Conservation (phyloP, 2,797 vertebrate genomes). For the Spinibarbus caldwelli region DNA sequence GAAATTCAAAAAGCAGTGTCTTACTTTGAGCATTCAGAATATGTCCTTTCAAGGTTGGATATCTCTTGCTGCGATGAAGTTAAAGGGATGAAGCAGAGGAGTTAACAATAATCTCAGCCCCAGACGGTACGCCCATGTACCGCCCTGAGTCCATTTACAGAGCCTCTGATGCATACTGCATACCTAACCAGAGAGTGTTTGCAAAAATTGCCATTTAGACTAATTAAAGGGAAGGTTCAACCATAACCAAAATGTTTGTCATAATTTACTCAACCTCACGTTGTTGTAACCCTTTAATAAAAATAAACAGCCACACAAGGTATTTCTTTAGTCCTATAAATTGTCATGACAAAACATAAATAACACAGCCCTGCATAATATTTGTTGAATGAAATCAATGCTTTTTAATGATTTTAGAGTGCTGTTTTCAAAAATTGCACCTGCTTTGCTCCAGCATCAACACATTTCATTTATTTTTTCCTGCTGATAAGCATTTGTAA, state of each 20-base stretch:
- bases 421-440: too few relatives aligned
- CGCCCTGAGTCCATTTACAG: background rate
- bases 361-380: background rate
- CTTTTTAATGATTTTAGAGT: background rate
- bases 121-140: background rate
- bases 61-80: conserved; percentile 17
- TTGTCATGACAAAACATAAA: too few relatives aligned
- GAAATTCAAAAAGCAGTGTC: conserved; percentile 29
- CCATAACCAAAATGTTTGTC: background rate
- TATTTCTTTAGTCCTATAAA: background rate
- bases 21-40: conserved; percentile 24
- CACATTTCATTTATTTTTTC: too few relatives aligned
- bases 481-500: too few relatives aligned
- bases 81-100: conserved; percentile 4
- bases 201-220: background rate
- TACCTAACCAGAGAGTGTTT: conserved; percentile 2
- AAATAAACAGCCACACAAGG: background rate
- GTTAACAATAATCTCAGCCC: conserved; percentile 22
- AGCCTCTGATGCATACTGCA: background rate
- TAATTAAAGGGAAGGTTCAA: background rate
- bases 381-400: background rate
- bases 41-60: conserved; percentile 38
- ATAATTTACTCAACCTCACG: background rate
- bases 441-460: too few relatives aligned
- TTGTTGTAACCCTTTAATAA: background rate